Evolutionary conservation across 1,140 invertebrate genomes (phyloP).

Genomic region (Aphaenogaster floridana): DNA sequence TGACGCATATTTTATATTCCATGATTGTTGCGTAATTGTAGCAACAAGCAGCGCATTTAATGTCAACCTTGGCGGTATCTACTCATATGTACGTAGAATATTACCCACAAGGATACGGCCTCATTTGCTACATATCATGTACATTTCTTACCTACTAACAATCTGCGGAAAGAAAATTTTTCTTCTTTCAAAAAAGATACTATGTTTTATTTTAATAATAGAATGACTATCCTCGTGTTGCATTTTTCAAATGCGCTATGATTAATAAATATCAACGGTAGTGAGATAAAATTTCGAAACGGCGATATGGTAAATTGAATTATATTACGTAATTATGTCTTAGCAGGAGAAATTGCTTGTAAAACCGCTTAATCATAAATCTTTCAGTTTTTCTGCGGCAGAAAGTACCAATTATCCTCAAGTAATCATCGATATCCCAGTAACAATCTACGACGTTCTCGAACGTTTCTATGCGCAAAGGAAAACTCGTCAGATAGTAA

Average conservation of each 20-base stretch:
- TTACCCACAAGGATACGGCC: conserved; percentile 5
- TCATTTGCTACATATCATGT: conserved; percentile 12
- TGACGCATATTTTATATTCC: not conserved
- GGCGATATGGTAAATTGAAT: conserved; percentile 20
- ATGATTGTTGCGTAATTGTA: conserved; percentile 33
- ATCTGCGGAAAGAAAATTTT: not conserved
- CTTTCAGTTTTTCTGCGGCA: not conserved
- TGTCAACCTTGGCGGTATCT: conserved; percentile 18
- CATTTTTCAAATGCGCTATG: not conserved
- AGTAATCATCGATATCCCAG: conserved; percentile 32
- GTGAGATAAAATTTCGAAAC: not conserved
- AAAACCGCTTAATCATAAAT: conserved; percentile 24
- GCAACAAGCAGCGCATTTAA: conserved; percentile 34
- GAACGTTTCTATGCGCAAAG: not conserved
- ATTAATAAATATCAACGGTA: not conserved
- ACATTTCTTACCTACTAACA: conserved; percentile 4
- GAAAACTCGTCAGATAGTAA: conserved; percentile 40
- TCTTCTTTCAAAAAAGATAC: not conserved
- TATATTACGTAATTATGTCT: conserved; percentile 19
- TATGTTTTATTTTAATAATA: conserved; percentile 12
- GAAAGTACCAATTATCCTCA: conserved; percentile 42
- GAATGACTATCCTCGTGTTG: not conserved
- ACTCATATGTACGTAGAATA: conserved; percentile 3
- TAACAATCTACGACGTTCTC: conserved; percentile 14
- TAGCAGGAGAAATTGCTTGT: not conserved